Percentiles rank a stretch among this genome's conserved stretches.
Evolutionary conservation across 2,888 invertebrate species (phyloP).

Genomic region (Zootermopsis nevadensis): DNA sequence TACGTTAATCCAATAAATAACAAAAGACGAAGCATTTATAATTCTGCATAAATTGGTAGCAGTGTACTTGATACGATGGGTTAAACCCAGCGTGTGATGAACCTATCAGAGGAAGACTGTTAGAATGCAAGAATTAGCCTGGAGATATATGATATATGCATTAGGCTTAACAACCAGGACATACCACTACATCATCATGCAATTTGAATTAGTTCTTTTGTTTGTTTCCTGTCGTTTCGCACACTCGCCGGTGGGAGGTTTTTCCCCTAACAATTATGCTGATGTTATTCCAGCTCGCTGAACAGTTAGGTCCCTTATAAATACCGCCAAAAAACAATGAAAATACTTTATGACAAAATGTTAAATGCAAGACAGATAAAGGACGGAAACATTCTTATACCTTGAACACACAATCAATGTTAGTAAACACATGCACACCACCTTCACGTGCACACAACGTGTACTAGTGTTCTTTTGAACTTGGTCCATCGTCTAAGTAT

Average conservation of each 20-base stretch:
- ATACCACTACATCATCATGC: neutral
- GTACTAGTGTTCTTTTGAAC: too few species aligned
- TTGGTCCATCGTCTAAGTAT: too few species aligned
- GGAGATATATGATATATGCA: neutral
- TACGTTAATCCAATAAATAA: conserved; percentile 19
- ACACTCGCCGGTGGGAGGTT: neutral
- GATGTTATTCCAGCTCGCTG: neutral
- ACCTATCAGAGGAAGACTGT: conserved; percentile 4
- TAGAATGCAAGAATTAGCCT: neutral
- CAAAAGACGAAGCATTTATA: conserved; percentile 20
- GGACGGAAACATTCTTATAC: too few species aligned
- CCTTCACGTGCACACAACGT: too few species aligned
- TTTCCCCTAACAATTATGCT: neutral
- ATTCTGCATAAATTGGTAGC: conserved; percentile 11
- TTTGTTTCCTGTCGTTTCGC: neutral
- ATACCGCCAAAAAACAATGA: neutral
- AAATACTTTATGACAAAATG: neutral
- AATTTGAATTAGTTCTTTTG: conserved; percentile 1
- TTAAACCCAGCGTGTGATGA: conserved; percentile 6
- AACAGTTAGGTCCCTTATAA: neutral
- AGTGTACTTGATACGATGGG: conserved; percentile 17
- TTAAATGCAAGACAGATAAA: neutral
- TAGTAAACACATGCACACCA: too few species aligned
- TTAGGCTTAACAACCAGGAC: neutral
- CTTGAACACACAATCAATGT: too few species aligned